Conservation (phyloP, 2,888 invertebrate genomes). For the Eupithecia exiguata region DNA sequence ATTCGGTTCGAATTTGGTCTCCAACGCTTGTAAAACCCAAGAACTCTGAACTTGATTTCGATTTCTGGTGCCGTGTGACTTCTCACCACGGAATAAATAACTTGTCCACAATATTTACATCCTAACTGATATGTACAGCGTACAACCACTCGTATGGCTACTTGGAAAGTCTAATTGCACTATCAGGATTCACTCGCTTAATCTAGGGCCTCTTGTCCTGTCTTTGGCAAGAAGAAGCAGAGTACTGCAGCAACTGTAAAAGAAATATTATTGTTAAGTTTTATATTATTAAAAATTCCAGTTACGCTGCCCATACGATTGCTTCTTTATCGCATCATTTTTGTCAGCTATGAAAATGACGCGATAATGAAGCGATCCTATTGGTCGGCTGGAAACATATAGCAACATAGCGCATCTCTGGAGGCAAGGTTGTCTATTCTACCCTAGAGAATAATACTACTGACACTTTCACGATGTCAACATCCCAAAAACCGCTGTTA, state of each 20-base stretch:
- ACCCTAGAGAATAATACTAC: too few species aligned
- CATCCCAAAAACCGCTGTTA: neutral
- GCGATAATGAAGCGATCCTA: too few species aligned
- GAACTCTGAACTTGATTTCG: neutral
- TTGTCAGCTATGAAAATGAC: too few species aligned
- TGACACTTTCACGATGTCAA: neutral
- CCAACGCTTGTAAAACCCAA: neutral
- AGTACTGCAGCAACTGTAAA: slow-evolving; percentile 88
- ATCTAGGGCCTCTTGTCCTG: slow-evolving; percentile 89
- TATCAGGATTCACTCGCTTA: slow-evolving; percentile 66
- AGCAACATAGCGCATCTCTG: too few species aligned
- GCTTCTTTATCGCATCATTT: too few species aligned
- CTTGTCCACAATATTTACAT: slow-evolving; percentile 79
- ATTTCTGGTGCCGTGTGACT: slow-evolving; percentile 28
- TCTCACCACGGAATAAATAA: slow-evolving; percentile 59
- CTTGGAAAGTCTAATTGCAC: slow-evolving; percentile 69
- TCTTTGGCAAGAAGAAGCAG: slow-evolving; percentile 89
- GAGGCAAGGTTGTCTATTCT: too few species aligned
- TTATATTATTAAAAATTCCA: neutral
- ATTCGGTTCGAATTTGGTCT: neutral
- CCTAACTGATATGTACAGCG: slow-evolving; percentile 67
- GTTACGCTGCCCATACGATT: neutral
- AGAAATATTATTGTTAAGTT: neutral
- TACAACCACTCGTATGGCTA: slow-evolving; percentile 58
- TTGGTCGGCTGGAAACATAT: too few species aligned